Evolutionary conservation across 1,140 invertebrate genomes (phyloP).

Genomic region (Drosophila ohnishii): DNA sequence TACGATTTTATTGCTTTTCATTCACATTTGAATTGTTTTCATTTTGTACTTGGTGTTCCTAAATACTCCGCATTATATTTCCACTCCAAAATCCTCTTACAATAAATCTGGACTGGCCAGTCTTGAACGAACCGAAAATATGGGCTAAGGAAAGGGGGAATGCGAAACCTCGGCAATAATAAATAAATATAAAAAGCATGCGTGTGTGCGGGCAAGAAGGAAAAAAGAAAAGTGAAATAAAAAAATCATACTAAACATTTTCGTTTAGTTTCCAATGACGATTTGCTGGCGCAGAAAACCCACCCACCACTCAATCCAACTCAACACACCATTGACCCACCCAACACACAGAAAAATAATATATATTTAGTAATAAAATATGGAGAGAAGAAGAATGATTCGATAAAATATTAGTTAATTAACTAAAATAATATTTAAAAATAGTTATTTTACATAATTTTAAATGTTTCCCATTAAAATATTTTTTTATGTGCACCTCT

Average conservation of each 20-base stretch:
- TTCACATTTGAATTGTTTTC: not conserved
- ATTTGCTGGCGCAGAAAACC: conserved; percentile 52
- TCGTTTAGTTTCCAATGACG: conserved; percentile 79
- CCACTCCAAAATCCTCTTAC: conserved; percentile 30
- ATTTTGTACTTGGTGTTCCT: not conserved
- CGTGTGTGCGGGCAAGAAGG: conserved; percentile 23
- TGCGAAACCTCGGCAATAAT: conserved; percentile 51
- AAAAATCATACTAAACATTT: conserved; percentile 78
- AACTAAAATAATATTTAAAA: too few species aligned
- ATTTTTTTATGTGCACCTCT: not conserved
- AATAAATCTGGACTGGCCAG: conserved; percentile 35
- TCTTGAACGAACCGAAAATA: conserved; percentile 14
- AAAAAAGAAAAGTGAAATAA: conserved; percentile 44
- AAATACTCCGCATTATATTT: conserved; percentile 9
- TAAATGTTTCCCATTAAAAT: too few species aligned
- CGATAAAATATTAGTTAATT: too few species aligned
- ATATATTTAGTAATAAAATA: not conserved
- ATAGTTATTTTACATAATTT: too few species aligned
- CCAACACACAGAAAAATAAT: not conserved
- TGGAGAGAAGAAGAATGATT: too few species aligned
- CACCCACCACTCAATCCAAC: conserved; percentile 15
- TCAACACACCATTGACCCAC: conserved; percentile 16
- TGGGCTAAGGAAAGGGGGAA: conserved; percentile 2
- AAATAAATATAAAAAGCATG: conserved; percentile 65
- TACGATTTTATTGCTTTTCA: too few species aligned